These are phyloP conservation scores for Atherinomorus stipes DNA, from an alignment of 2,113 vertebrate species.

Conservation along the genomic window DNA sequence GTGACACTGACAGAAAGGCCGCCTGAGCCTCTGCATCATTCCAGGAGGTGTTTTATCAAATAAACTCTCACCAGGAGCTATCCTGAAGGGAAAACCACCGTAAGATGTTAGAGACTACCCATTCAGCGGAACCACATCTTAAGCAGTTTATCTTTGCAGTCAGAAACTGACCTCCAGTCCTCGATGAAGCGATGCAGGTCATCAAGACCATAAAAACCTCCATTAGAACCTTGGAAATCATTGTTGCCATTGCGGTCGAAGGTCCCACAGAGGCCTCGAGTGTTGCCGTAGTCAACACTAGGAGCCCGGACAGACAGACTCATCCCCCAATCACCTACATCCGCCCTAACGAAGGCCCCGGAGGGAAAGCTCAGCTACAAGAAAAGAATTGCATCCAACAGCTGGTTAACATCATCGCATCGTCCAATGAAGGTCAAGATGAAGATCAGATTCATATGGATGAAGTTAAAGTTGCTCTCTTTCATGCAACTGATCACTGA, in stretches of 20 bases:
- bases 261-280: constrained; percentile 80
- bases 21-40: constrained; percentile 53
- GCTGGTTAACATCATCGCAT: constrained; percentile 31
- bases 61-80: constrained; percentile 83
- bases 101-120: too few relatives aligned
- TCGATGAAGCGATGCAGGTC: constrained; percentile 78
- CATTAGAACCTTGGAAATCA: constrained; percentile 73
- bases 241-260: constrained; percentile 83
- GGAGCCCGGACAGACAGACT: constrained; percentile 79
- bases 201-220: constrained; percentile 37
- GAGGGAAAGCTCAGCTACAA: constrained; percentile 85
- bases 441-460: too few relatives aligned
- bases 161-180: constrained; percentile 79
- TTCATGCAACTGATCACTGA: neutral
- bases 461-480: too few relatives aligned
- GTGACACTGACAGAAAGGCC: constrained; percentile 81
- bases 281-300: constrained; percentile 80
- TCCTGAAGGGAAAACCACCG: constrained; percentile 61
- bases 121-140: neutral
- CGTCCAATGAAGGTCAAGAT: neutral
- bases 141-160: too few relatives aligned
- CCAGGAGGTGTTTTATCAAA: constrained; percentile 79
- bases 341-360: constrained; percentile 81
- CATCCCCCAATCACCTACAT: constrained; percentile 82
- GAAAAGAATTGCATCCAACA: constrained; percentile 38